Evolutionary conservation across 2,888 invertebrate genomes (phyloP).

Genomic region (Lydus trimaculatus): DNA sequence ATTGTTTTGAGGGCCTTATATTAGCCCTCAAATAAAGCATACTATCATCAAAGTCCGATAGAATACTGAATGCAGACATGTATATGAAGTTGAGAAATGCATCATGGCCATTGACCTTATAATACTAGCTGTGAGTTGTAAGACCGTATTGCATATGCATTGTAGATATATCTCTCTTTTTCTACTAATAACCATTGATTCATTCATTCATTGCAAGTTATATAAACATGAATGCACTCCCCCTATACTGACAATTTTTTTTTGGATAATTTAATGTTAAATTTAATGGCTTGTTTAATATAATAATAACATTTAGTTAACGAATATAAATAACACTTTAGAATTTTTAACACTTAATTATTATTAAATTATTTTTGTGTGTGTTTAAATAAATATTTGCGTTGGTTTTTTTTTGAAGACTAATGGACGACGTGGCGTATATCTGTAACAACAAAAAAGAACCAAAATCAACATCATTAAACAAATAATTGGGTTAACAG

Average conservation of each 20-base stretch:
- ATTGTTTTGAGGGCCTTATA: background rate
- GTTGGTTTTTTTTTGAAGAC: slow-evolving; percentile 37
- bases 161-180: slow-evolving; percentile 31
- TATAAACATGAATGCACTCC: slow-evolving; percentile 34
- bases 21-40: slow-evolving; percentile 24
- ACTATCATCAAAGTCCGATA: slow-evolving; percentile 34
- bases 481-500: background rate
- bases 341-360: slow-evolving; percentile 33
- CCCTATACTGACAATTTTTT: slow-evolving; percentile 14
- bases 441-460: slow-evolving; percentile 39
- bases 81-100: slow-evolving; percentile 48
- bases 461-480: background rate
- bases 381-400: slow-evolving; percentile 27
- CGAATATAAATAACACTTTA: slow-evolving; percentile 34
- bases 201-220: slow-evolving; percentile 39
- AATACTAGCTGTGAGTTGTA: slow-evolving; percentile 48
- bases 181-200: slow-evolving; percentile 40
- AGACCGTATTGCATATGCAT: slow-evolving; percentile 44
- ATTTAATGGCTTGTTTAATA: slow-evolving; percentile 24
- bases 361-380: slow-evolving; percentile 24
- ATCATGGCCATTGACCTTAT: slow-evolving; percentile 54
- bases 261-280: slow-evolving; percentile 9
- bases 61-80: slow-evolving; percentile 50
- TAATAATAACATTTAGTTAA: slow-evolving; percentile 32
- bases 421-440: slow-evolving; percentile 39